phyloP scores from a whole-genome alignment of 64 coral and sea anemone species.

The Dendronephthya gigantea region DNA sequence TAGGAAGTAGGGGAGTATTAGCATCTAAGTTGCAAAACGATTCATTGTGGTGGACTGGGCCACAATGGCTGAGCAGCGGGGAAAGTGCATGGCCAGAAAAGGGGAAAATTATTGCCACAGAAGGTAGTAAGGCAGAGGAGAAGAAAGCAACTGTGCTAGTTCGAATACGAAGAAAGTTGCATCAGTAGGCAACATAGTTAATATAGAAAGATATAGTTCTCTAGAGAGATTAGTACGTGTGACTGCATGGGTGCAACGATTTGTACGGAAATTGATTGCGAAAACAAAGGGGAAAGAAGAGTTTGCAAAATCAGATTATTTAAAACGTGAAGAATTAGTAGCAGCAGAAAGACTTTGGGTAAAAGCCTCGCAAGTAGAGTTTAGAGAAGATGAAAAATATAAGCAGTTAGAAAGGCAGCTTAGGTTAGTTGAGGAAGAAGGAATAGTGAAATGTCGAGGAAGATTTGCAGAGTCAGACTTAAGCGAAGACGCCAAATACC shows the following conservation, averaged over 20 bases:
- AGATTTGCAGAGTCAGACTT: slow-evolving; percentile 16
- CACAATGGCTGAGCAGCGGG: neutral
- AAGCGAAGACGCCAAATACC: neutral
- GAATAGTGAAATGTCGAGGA: neutral
- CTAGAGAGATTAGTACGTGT: neutral
- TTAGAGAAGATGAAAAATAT: neutral
- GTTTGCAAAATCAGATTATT: neutral
- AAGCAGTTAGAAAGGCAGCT: slow-evolving; percentile 5
- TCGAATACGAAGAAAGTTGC: neutral
- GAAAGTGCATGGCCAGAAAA: neutral
- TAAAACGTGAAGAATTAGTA: neutral
- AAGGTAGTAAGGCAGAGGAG: neutral
- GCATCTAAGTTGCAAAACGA: neutral
- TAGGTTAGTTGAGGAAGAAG: slow-evolving; percentile 3
- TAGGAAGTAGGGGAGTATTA: neutral
- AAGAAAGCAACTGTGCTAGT: neutral
- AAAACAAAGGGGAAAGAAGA: neutral
- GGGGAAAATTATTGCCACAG: neutral
- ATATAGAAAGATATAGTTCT: neutral
- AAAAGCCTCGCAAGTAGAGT: neutral
- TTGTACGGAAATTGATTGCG: neutral
- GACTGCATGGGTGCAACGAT: neutral
- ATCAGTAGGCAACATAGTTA: neutral
- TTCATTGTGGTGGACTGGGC: neutral
- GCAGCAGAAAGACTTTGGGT: neutral